Evolutionary conservation across 1,140 invertebrate genomes (phyloP).

Genomic region (Coelopa frigida): DNA sequence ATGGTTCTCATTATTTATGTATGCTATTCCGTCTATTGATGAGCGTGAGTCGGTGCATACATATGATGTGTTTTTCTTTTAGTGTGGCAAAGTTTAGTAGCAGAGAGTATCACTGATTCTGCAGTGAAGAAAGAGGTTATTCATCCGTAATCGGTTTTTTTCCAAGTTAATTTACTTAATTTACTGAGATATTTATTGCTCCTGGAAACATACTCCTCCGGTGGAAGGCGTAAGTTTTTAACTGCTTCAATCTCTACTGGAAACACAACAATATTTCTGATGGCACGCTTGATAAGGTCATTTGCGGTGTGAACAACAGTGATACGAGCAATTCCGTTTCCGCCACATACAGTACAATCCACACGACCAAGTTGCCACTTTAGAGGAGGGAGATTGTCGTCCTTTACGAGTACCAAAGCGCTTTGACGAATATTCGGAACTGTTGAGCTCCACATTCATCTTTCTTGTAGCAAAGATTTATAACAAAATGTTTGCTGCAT

Average conservation of each 20-base stretch:
- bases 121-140: too few relatives aligned
- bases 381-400: slow-evolving; percentile 6
- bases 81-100: too few relatives aligned
- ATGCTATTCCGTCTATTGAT: too few relatives aligned
- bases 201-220: too few relatives aligned
- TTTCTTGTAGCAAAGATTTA: slow-evolving; percentile 5
- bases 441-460: slow-evolving; percentile 1
- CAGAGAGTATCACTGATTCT: too few relatives aligned
- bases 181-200: too few relatives aligned
- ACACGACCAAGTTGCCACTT: slow-evolving; percentile 7
- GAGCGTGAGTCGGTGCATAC: too few relatives aligned
- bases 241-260: slow-evolving; percentile 5
- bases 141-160: too few relatives aligned
- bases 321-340: slow-evolving; percentile 3
- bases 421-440: neutral
- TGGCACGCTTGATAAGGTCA: neutral
- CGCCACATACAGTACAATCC: neutral
- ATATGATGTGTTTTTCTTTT: too few relatives aligned
- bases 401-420: slow-evolving; percentile 5
- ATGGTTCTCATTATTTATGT: too few relatives aligned
- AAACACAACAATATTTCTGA: slow-evolving; percentile 2
- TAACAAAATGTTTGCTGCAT: slow-evolving; percentile 12
- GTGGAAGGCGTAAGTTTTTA: slow-evolving; percentile 1
- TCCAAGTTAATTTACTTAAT: too few relatives aligned
- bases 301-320: neutral